Conservation (phyloP, 2,888 invertebrate species). For the Xestia rhomboidea region DNA sequence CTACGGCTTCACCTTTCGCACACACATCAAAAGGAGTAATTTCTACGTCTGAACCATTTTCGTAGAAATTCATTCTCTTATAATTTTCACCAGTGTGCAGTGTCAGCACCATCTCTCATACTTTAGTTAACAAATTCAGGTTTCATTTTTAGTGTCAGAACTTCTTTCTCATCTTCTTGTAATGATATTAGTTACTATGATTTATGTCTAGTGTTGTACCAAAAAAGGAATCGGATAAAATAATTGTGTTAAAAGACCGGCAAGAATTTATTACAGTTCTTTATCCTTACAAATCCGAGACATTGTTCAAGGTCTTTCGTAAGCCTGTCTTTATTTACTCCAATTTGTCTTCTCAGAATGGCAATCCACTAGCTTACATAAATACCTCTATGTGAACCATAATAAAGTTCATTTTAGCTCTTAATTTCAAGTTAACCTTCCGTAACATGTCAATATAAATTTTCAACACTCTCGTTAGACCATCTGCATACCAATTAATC, state of each 20-base stretch:
- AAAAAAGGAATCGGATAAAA: slow-evolving; percentile 47
- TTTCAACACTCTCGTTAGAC: slow-evolving; percentile 46
- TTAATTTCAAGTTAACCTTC: slow-evolving; percentile 23
- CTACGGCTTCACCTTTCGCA: slow-evolving; percentile 1
- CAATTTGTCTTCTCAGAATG: slow-evolving; percentile 59
- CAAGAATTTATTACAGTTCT: slow-evolving; percentile 60
- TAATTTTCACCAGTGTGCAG: slow-evolving; percentile 31
- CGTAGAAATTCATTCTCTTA: slow-evolving; percentile 36
- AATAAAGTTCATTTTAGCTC: slow-evolving; percentile 29
- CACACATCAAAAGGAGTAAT: slow-evolving; percentile 15
- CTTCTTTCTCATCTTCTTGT: slow-evolving; percentile 16
- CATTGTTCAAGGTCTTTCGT: slow-evolving; percentile 64
- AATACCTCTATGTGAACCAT: slow-evolving; percentile 33
- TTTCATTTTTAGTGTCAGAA: slow-evolving; percentile 30
- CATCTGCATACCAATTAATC: slow-evolving; percentile 58
- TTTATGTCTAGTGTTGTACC: slow-evolving; percentile 25
- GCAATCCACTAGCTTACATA: slow-evolving; percentile 41
- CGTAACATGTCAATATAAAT: slow-evolving; percentile 46
- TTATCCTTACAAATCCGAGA: slow-evolving; percentile 62
- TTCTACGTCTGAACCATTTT: slow-evolving; percentile 30
- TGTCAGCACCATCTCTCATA: slow-evolving; percentile 47
- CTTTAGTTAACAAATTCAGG: slow-evolving; percentile 46
- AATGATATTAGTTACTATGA: slow-evolving; percentile 26
- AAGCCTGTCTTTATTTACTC: slow-evolving; percentile 59
- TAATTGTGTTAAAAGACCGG: slow-evolving; percentile 55